Evolutionary conservation across 2,797 vertebrate species (phyloP).

Genomic region (Cossypha heuglini): DNA sequence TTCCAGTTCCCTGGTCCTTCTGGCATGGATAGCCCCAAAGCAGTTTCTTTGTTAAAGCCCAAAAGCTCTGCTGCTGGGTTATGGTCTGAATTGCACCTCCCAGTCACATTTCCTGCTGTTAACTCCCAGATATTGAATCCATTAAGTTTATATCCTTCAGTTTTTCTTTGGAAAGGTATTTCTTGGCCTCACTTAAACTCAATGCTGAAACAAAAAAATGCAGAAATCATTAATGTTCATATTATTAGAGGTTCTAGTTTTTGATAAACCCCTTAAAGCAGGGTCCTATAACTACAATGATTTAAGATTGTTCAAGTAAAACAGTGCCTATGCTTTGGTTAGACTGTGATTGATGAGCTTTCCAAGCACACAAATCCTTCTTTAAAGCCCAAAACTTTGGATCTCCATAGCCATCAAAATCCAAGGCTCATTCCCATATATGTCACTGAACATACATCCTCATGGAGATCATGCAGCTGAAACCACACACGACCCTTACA

Average conservation of each 20-base stretch:
- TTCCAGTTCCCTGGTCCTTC: background rate
- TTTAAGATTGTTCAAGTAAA: background rate
- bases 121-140: background rate
- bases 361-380: background rate
- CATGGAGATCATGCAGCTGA: background rate
- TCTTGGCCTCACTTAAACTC: background rate
- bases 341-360: background rate
- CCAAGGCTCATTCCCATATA: fast-evolving
- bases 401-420: background rate
- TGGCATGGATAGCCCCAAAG: background rate
- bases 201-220: background rate
- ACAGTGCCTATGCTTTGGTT: background rate
- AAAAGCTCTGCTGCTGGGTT: background rate
- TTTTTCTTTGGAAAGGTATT: background rate
- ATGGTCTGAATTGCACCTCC: background rate
- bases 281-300: background rate
- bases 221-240: background rate
- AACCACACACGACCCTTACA: background rate
- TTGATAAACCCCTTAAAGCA: background rate
- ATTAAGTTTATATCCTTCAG: background rate
- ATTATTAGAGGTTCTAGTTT: background rate
- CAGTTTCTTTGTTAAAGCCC: background rate
- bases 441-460: background rate
- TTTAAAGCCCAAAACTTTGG: background rate
- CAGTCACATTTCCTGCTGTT: background rate